These are phyloP conservation scores for Heteromurus nitidus DNA, from an alignment of 2,888 invertebrate species.

Conservation along the genomic window DNA sequence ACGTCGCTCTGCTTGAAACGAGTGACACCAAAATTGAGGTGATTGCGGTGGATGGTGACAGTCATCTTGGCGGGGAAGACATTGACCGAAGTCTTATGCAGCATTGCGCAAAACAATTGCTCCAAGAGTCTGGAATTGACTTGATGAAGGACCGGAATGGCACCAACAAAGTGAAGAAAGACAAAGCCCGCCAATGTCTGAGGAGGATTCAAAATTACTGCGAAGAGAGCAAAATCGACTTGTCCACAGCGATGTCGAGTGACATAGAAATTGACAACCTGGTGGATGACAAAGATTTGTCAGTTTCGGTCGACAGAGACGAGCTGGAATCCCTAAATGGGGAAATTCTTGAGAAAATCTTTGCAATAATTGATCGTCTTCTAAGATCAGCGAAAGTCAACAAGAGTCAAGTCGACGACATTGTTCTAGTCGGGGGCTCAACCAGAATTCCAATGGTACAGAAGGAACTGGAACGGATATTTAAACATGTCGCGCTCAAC, in stretches of 20 bases:
- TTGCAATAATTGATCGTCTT: conserved; percentile 33
- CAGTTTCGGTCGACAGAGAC: conserved; percentile 29
- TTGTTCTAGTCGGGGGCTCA: conserved; percentile 88
- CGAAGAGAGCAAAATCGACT: conserved; percentile 37
- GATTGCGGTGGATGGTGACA: conserved; percentile 49
- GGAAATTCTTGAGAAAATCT: conserved; percentile 27
- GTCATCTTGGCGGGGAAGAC: conserved; percentile 59
- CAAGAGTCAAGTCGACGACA: conserved; percentile 75
- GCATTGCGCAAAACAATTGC: conserved; percentile 78
- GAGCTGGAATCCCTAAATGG: conserved; percentile 47
- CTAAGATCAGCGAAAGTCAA: conserved; percentile 19
- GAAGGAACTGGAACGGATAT: conserved; percentile 83
- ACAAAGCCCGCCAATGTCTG: conserved; percentile 16
- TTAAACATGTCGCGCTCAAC: conserved; percentile 85
- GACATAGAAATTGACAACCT: conserved; percentile 17
- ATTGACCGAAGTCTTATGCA: conserved; percentile 76
- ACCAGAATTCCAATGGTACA: conserved; percentile 88
- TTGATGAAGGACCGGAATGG: too few relatives aligned
- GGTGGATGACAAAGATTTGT: conserved; percentile 22
- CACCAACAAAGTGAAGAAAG: too few relatives aligned
- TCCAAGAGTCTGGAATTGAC: conserved; percentile 75
- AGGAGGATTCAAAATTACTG: conserved; percentile 47
- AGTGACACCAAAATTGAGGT: conserved; percentile 42
- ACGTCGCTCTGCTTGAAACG: conserved; percentile 59
- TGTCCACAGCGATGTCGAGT: conserved; percentile 12